Conservation (phyloP, 2,797 vertebrate genomes). For the Acomys russatus region DNA sequence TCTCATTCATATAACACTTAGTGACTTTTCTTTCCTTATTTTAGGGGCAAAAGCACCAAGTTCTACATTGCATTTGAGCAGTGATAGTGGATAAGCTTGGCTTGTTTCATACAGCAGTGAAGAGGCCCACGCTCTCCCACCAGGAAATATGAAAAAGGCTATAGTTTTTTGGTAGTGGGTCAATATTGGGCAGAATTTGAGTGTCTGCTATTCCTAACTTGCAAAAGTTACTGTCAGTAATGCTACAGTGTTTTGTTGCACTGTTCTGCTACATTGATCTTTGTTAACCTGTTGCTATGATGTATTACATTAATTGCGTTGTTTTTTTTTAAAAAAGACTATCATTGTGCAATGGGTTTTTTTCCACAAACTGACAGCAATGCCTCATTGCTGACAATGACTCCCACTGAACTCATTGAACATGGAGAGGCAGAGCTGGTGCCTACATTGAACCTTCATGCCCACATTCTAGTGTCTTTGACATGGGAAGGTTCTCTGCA, state of each 20-base stretch:
- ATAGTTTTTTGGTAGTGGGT: background rate
- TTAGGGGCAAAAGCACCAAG: background rate
- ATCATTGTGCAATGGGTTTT: background rate
- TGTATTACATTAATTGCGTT: background rate
- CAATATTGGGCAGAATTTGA: background rate
- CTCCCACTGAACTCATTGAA: background rate
- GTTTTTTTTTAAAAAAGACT: background rate
- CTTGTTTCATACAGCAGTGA: conserved; percentile 7
- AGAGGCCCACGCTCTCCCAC: background rate
- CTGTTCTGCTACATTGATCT: background rate
- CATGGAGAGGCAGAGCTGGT: background rate
- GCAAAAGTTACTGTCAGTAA: background rate
- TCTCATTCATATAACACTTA: background rate
- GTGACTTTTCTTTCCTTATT: background rate
- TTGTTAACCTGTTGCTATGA: background rate
- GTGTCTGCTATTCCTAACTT: background rate
- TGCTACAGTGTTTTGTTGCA: conserved; percentile 11
- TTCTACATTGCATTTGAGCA: background rate
- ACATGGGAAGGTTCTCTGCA: background rate
- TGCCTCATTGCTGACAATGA: background rate
- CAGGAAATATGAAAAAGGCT: background rate
- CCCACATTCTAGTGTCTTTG: background rate
- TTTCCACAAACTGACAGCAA: background rate
- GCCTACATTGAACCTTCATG: background rate
- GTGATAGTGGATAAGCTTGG: background rate